phyloP scores from a whole-genome alignment of 2,888 invertebrate genomes.

The Cyclophora albipunctata region DNA sequence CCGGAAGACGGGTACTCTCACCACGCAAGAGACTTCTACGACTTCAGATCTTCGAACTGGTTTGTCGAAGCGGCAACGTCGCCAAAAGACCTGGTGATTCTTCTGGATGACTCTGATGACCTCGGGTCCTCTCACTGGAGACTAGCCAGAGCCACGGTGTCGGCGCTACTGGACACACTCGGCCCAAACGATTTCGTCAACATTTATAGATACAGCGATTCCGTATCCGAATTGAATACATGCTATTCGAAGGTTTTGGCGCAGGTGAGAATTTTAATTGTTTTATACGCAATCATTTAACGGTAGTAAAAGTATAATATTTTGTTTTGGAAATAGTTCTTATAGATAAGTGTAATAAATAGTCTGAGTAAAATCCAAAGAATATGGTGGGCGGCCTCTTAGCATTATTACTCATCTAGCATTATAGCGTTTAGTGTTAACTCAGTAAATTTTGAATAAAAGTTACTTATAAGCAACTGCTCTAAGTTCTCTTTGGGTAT shows the following conservation, averaged over 20 bases:
- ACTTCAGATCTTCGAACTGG: constrained; percentile 95
- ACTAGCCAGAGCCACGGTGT: constrained; percentile 91
- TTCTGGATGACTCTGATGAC: constrained; percentile 93
- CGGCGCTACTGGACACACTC: constrained; percentile 93
- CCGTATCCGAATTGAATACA: constrained; percentile 86
- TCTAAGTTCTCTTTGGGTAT: too few relatives aligned
- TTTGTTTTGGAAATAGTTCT: too few relatives aligned
- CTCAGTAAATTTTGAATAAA: too few relatives aligned
- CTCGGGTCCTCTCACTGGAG: constrained; percentile 89
- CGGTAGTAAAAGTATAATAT: too few relatives aligned
- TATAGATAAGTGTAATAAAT: too few relatives aligned
- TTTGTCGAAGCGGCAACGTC: constrained; percentile 98
- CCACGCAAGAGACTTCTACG: constrained; percentile 90
- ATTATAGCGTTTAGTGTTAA: too few relatives aligned
- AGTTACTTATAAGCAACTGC: too few relatives aligned
- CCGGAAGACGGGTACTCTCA: constrained; percentile 85
- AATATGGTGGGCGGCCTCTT: too few relatives aligned
- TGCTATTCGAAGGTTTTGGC: constrained; percentile 94
- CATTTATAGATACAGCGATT: constrained; percentile 91
- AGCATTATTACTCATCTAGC: too few relatives aligned
- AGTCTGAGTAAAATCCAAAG: too few relatives aligned
- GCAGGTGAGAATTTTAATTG: constrained; percentile 73
- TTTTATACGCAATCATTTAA: not conserved
- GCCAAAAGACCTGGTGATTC: constrained; percentile 96
- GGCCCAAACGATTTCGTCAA: constrained; percentile 98